These are phyloP conservation scores for Clytia hemisphaerica DNA, from an alignment of 30 jellyfish, hydroid and myxozoan genomes.

Conservation along the genomic window DNA sequence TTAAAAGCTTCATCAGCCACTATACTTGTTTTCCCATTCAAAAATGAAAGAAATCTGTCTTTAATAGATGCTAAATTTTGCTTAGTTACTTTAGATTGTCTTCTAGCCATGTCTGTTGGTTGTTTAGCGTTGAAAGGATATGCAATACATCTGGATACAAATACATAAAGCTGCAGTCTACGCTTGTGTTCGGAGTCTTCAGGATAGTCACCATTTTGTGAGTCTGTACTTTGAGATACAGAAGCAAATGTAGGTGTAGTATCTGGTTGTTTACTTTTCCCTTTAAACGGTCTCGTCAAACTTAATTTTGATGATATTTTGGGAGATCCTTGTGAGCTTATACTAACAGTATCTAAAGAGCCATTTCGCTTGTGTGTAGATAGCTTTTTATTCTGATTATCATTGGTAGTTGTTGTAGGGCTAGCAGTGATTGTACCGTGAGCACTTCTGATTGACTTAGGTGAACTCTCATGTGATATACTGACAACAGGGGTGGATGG, in stretches of 20 bases:
- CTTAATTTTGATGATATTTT: neutral
- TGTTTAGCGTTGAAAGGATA: constrained; percentile 93
- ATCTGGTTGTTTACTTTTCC: neutral
- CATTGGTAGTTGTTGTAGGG: too few species aligned
- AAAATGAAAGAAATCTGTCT: constrained; percentile 79
- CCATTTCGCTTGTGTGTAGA: neutral
- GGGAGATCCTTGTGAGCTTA: constrained; percentile 15
- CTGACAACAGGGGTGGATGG: neutral
- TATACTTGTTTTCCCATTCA: constrained; percentile 81
- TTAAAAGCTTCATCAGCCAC: constrained; percentile 89
- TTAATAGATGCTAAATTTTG: constrained; percentile 72
- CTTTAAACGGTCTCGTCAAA: neutral
- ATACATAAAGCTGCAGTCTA: constrained; percentile 73
- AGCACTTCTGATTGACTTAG: too few species aligned
- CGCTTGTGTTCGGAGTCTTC: constrained; percentile 83
- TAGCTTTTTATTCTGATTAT: neutral
- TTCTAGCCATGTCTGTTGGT: constrained; percentile 86
- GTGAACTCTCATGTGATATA: too few species aligned
- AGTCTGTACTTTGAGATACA: neutral
- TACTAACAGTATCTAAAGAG: constrained; percentile 10
- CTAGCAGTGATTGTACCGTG: too few species aligned
- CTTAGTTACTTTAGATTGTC: constrained; percentile 85
- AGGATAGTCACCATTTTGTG: constrained; percentile 33
- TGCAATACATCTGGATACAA: constrained; percentile 86
- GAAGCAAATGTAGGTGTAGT: neutral